Conservation (phyloP, 2,888 invertebrate species). For the Drosophila ustulata region DNA sequence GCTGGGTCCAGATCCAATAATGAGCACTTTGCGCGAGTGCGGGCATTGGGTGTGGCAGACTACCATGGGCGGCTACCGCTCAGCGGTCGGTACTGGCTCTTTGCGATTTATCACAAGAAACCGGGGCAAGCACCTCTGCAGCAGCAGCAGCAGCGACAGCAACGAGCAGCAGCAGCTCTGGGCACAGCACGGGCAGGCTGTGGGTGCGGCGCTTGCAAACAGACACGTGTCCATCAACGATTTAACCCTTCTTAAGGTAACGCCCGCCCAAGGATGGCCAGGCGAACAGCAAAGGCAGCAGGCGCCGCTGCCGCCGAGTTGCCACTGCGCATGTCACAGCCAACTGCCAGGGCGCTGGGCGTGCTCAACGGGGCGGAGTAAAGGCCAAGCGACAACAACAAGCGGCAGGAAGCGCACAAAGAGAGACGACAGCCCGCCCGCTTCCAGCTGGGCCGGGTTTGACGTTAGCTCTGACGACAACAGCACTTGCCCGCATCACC, state of each 20-base stretch:
- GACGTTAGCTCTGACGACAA: constrained; percentile 56
- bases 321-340: constrained; percentile 60
- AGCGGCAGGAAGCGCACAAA: background rate
- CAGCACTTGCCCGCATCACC: background rate
- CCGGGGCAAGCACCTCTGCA: constrained; percentile 46
- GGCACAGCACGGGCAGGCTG: constrained; percentile 25
- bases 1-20: constrained; percentile 56
- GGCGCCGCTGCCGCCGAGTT: background rate
- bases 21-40: constrained; percentile 56
- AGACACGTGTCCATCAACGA: constrained; percentile 85
- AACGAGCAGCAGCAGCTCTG: constrained; percentile 29
- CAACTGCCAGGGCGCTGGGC: constrained; percentile 51
- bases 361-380: constrained; percentile 74
- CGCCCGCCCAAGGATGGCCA: constrained; percentile 85
- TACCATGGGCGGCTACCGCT: constrained; percentile 51
- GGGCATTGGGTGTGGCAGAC: constrained; percentile 65
- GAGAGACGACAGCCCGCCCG: constrained; percentile 39
- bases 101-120: constrained; percentile 68
- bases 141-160: constrained; percentile 27
- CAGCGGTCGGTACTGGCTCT: constrained; percentile 64
- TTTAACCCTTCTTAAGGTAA: constrained; percentile 86
- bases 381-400: constrained; percentile 36
- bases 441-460: constrained; percentile 46
- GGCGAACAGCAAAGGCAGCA: constrained; percentile 74
- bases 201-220: constrained; percentile 60